Evolutionary conservation across 1,140 invertebrate species (phyloP).

Genomic region (Pseudomyrmex dendroicus): DNA sequence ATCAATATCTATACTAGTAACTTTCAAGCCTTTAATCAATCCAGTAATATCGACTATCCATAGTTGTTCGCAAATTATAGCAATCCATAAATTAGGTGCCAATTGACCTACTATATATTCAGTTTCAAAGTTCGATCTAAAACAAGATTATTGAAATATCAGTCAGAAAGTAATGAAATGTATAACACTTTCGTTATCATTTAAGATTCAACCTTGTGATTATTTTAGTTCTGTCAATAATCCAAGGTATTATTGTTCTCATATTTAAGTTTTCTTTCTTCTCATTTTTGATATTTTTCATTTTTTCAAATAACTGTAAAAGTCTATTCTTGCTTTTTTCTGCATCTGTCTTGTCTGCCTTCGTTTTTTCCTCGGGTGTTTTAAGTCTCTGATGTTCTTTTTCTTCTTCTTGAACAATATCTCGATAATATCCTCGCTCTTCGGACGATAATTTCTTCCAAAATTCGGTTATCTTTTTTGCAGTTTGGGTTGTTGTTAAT

Average conservation of each 20-base stretch:
- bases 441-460: conserved; percentile 83
- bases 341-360: conserved; percentile 43
- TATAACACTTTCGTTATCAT: conserved; percentile 10
- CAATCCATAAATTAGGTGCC: conserved; percentile 71
- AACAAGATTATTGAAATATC: conserved; percentile 15
- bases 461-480: conserved; percentile 76
- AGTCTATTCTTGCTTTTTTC: conserved; percentile 73
- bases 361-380: conserved; percentile 34
- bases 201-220: conserved; percentile 51
- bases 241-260: conserved; percentile 72
- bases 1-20: conserved; percentile 29
- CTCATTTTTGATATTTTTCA: conserved; percentile 69
- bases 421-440: conserved; percentile 83
- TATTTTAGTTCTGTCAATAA: conserved; percentile 68
- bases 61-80: conserved; percentile 69
- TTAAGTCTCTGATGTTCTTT: background rate
- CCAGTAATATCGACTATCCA: conserved; percentile 70
- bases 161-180: conserved; percentile 48
- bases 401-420: conserved; percentile 71
- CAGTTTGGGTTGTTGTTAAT: conserved; percentile 80
- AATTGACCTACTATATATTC: conserved; percentile 71
- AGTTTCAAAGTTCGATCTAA: conserved; percentile 60
- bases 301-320: conserved; percentile 72
- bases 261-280: conserved; percentile 65
- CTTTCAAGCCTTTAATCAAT: conserved; percentile 69